Percentiles rank a stretch among this genome's conserved stretches.
These are phyloP conservation scores for Nasua narica DNA, from an alignment of 2,797 vertebrate species.

Conservation along the genomic window DNA sequence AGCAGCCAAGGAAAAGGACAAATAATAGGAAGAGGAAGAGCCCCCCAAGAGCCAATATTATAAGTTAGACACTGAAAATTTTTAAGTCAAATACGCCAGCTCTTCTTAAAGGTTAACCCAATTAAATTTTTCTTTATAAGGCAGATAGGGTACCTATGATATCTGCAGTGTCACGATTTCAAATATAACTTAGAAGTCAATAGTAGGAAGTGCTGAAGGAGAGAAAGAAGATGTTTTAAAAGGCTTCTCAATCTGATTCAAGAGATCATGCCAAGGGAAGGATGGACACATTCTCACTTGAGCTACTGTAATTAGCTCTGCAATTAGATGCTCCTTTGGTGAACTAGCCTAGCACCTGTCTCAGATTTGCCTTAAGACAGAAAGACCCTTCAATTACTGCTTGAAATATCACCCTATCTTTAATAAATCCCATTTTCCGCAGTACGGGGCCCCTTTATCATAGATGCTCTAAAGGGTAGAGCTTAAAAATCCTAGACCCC, in stretches of 20 bases:
- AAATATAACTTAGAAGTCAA: not conserved
- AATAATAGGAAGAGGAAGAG: not conserved
- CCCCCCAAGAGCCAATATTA: not conserved
- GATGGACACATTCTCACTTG: not conserved
- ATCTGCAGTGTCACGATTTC: not conserved
- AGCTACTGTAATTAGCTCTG: not conserved
- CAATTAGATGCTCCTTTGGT: not conserved
- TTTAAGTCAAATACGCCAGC: conserved; percentile 5
- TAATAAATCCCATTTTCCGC: not conserved
- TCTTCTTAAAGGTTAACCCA: conserved; percentile 61
- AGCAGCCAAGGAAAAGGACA: conserved; percentile 30
- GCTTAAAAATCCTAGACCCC: not conserved
- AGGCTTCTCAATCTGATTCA: not conserved
- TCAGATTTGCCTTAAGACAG: not conserved
- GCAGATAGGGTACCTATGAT: not conserved
- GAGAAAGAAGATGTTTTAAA: not conserved
- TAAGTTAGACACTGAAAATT: not conserved
- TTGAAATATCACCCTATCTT: not conserved
- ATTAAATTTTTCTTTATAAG: conserved; percentile 11
- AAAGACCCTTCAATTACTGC: not conserved
- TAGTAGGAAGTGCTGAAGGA: not conserved
- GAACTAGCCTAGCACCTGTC: not conserved
- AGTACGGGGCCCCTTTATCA: not conserved
- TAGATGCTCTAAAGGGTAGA: not conserved
- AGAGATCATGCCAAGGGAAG: not conserved